These are phyloP conservation scores for Pogona vitticeps DNA, from an alignment of 2,113 vertebrate genomes.

Conservation along the genomic window DNA sequence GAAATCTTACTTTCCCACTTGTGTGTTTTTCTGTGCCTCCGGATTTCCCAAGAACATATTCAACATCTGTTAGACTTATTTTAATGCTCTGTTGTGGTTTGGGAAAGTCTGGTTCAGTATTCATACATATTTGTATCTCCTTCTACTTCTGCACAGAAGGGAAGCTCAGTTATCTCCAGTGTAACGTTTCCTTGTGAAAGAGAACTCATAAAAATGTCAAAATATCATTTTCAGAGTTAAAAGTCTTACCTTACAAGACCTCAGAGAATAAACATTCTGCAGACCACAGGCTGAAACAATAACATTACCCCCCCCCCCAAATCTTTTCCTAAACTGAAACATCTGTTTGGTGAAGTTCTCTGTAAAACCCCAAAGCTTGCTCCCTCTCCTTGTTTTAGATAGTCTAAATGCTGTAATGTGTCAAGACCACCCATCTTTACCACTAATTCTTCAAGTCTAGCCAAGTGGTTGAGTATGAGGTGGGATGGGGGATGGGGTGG, in stretches of 20 bases:
- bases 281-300: neutral
- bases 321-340: neutral
- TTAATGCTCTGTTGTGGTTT: slow-evolving; percentile 31
- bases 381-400: neutral
- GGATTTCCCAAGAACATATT: slow-evolving; percentile 28
- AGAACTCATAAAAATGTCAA: neutral
- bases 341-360: slow-evolving; percentile 11
- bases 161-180: fast-evolving
- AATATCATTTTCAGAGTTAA: neutral
- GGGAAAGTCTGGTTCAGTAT: slow-evolving; percentile 1
- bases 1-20: neutral
- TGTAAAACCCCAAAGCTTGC: slow-evolving; percentile 3
- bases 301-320: no score
- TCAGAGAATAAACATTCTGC: neutral
- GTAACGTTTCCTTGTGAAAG: neutral
- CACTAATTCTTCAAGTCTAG: neutral
- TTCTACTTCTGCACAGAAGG: neutral
- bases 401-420: neutral
- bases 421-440: neutral
- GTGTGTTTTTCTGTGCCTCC: neutral
- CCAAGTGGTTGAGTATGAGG: neutral
- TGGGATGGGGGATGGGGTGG: neutral
- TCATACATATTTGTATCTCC: neutral
- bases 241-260: neutral
- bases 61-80: slow-evolving; percentile 31